phyloP scores from a whole-genome alignment of 2,113 vertebrate genomes.

The Xiphophorus maculatus region DNA sequence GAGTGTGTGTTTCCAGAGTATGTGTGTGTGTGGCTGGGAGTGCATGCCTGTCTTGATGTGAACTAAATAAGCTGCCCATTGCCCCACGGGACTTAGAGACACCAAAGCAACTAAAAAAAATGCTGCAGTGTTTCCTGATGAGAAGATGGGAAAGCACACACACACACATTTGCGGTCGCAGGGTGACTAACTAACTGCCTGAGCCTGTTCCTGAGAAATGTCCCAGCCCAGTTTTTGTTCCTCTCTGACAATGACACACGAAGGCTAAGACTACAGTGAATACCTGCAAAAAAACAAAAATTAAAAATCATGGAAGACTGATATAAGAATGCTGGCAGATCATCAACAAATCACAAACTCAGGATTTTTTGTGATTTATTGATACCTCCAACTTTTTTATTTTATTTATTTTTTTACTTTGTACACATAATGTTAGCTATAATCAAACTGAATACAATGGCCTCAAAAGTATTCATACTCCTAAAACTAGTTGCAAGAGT shows the following conservation, averaged over 20 bases:
- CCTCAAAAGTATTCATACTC: no score
- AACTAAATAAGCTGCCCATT: conserved; percentile 66
- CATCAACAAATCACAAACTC: background rate
- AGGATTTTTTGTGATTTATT: background rate
- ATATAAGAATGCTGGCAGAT: background rate
- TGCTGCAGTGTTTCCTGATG: conserved; percentile 59
- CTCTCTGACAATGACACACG: background rate
- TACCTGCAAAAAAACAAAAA: background rate
- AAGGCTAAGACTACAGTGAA: background rate
- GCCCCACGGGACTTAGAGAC: conserved; percentile 62
- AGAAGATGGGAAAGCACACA: conserved; percentile 47
- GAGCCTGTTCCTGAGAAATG: conserved; percentile 55
- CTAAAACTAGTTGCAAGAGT: background rate
- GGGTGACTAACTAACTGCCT: conserved; percentile 40
- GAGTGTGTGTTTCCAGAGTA: conserved; percentile 38
- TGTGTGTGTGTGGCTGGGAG: conserved; percentile 14
- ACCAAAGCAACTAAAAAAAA: conserved; percentile 48
- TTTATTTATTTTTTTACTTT: background rate
- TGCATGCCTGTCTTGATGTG: conserved; percentile 47
- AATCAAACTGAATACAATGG: background rate
- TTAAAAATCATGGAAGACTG: background rate
- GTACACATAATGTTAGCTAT: background rate
- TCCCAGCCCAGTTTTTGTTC: conserved; percentile 29
- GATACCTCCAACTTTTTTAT: background rate
- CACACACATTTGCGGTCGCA: conserved; percentile 4